A percentile compares a stretch with the other conserved stretches of the same genome.
phyloP scores from a whole-genome alignment of 2,797 vertebrate genomes.

The Aselliscus stoliczkanus region DNA sequence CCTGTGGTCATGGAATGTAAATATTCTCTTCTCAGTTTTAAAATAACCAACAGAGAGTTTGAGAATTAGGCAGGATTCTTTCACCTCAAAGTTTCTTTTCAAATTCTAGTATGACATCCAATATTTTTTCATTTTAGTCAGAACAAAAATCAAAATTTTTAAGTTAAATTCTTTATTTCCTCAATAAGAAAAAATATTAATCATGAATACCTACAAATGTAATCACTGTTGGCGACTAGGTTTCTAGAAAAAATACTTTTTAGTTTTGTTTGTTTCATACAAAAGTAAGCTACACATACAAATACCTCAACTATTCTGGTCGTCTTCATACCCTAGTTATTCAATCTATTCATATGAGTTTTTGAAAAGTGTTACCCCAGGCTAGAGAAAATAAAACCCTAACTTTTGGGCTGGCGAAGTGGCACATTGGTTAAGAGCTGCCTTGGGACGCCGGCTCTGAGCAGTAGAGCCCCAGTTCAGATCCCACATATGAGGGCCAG shows the following conservation, averaged over 20 bases:
- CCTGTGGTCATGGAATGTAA: neutral
- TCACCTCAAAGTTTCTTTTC: neutral
- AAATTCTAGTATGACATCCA: neutral
- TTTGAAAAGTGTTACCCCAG: neutral
- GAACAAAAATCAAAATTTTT: neutral
- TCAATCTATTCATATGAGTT: neutral
- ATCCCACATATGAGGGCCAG: too few relatives aligned
- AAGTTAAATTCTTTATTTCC: neutral
- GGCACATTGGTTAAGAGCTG: too few relatives aligned
- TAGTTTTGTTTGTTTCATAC: neutral
- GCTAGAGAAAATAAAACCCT: neutral
- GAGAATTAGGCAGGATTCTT: neutral
- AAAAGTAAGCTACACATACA: neutral
- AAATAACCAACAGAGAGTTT: neutral
- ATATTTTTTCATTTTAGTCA: neutral
- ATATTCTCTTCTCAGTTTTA: neutral
- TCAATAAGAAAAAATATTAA: neutral
- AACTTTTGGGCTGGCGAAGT: too few relatives aligned
- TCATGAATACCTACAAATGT: neutral
- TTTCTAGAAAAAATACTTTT: neutral
- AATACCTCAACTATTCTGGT: neutral
- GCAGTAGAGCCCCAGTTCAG: too few relatives aligned
- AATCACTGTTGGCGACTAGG: neutral
- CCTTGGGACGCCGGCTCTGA: too few relatives aligned
- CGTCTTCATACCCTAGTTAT: neutral